phyloP scores from a whole-genome alignment of 2,797 vertebrate genomes.

The Gephyroberyx darwinii region DNA sequence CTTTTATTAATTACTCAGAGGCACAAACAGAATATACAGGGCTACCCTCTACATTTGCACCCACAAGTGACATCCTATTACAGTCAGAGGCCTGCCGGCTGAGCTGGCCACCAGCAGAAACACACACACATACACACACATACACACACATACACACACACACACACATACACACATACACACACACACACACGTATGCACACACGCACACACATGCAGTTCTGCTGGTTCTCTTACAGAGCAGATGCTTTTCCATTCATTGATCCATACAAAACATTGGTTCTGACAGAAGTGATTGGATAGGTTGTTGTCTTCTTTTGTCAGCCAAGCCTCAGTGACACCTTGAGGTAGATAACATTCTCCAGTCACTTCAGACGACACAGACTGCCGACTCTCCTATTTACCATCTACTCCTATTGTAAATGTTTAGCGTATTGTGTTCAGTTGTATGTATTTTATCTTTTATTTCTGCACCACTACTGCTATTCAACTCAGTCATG shows the following conservation, averaged over 20 bases:
- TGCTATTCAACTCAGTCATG: constrained; percentile 54
- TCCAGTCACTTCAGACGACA: constrained; percentile 53
- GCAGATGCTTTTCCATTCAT: constrained; percentile 21
- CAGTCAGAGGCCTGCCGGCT: constrained; percentile 22
- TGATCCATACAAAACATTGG: constrained; percentile 29
- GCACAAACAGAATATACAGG: constrained; percentile 79
- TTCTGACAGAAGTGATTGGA: constrained; percentile 33
- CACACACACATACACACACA: constrained; percentile 20
- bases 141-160: constrained; percentile 5
- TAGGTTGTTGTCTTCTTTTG: constrained; percentile 3
- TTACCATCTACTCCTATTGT: not conserved
- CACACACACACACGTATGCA: constrained; percentile 3
- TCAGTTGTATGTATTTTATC: constrained; percentile 9
- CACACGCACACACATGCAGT: constrained; percentile 7
- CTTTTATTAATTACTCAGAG: constrained; percentile 82
- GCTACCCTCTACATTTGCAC: constrained; percentile 62
- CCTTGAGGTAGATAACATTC: constrained; percentile 74
- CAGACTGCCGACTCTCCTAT: constrained; percentile 15
- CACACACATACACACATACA: not conserved
- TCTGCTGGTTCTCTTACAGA: constrained; percentile 35
- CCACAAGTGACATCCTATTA: constrained; percentile 59
- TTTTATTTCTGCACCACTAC: constrained; percentile 29
- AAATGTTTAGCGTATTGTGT: constrained; percentile 17
- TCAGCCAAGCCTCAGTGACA: constrained; percentile 58
- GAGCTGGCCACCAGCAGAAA: constrained; percentile 54